Percentiles rank a stretch among this genome's conserved stretches.
Evolutionary conservation across 2,888 invertebrate species (phyloP).

Genomic region (Athalia circularis): DNA sequence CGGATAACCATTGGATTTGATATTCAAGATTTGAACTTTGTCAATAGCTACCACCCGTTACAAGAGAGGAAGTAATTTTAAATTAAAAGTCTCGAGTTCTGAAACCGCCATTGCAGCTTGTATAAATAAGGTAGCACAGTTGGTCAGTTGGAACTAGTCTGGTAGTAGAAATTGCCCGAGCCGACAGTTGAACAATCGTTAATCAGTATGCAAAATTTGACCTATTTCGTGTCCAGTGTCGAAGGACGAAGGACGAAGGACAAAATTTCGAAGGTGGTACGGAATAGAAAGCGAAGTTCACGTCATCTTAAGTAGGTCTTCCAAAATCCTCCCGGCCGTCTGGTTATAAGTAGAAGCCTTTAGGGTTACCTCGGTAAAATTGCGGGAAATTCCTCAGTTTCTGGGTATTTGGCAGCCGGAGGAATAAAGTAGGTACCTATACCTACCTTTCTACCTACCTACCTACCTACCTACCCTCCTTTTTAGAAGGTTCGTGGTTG

Average conservation of each 20-base stretch:
- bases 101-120: neutral
- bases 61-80: conserved; percentile 2
- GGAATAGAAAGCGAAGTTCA: neutral
- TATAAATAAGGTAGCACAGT: neutral
- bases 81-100: conserved; percentile 18
- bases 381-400: conserved; percentile 26
- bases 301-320: conserved; percentile 15
- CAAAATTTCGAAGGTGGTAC: neutral
- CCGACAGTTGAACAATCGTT: conserved; percentile 20
- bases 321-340: neutral
- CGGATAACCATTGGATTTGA: neutral
- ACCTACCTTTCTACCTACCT: neutral
- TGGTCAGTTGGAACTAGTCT: neutral
- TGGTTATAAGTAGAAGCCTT: neutral
- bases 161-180: neutral
- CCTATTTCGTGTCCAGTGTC: neutral
- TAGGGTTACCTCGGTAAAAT: conserved; percentile 18
- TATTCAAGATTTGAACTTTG: neutral
- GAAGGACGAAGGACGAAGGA: neutral
- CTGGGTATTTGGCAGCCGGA: conserved; percentile 30
- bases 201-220: conserved; percentile 25
- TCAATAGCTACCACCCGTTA: neutral
- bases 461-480: neutral
- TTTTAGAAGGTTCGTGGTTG: neutral
- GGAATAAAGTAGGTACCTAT: too few species aligned